Evolutionary conservation across 1,140 invertebrate species (phyloP).

Genomic region (Theocolax elegans): DNA sequence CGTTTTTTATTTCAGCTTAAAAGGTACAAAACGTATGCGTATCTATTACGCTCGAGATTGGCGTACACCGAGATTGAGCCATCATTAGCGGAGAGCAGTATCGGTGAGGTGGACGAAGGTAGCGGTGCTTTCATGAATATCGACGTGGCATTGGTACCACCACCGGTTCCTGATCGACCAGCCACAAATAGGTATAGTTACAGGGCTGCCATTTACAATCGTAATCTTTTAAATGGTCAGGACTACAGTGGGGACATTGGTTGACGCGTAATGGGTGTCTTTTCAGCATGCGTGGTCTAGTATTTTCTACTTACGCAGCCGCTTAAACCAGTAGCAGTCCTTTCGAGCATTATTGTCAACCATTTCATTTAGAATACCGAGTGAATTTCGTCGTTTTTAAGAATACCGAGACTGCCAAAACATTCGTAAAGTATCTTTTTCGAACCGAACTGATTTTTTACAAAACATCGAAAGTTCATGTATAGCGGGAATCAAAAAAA

Average conservation of each 20-base stretch:
- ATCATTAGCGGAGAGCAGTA: conserved; percentile 75
- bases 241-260: conserved; percentile 75
- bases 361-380: no score
- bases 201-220: conserved; percentile 76
- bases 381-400: no score
- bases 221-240: conserved; percentile 70
- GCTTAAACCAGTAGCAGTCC: conserved; percentile 32
- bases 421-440: conserved; percentile 22
- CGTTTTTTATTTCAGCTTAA: conserved; percentile 74
- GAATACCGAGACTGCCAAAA: conserved; percentile 29
- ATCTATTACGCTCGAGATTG: conserved; percentile 81
- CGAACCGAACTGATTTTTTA: conserved; percentile 20
- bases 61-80: conserved; percentile 74
- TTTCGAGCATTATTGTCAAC: not conserved
- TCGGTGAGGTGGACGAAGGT: conserved; percentile 82
- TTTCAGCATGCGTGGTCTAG: conserved; percentile 82
- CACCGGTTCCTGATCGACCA: conserved; percentile 67
- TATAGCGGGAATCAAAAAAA: conserved; percentile 26
- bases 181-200: conserved; percentile 87
- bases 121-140: conserved; percentile 62
- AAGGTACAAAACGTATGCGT: conserved; percentile 87
- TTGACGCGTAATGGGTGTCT: conserved; percentile 81
- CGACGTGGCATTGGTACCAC: conserved; percentile 61
- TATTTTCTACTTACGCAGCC: conserved; percentile 48
- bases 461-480: not conserved